Base-by-base conservation (phyloP, 2,797 vertebrate species). In the Geotrypetes seraphini region DNA sequence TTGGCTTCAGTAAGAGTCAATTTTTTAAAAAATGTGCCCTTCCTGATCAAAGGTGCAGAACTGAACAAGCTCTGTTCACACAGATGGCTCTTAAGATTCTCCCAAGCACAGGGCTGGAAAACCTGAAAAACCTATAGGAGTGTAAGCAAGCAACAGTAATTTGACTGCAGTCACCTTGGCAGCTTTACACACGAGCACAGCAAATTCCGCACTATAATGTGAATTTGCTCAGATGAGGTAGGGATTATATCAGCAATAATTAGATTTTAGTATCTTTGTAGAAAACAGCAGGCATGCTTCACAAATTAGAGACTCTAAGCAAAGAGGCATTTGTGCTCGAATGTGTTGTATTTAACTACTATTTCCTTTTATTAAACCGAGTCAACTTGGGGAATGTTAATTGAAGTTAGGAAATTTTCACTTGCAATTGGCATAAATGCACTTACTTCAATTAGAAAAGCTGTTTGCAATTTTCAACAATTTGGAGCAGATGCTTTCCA, bases 311-410 rank as follows among this genome's bases (percentile, higher is more conserved):
- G 5, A 43, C 21, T 9, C 12, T n/a, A n/a, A n/a, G 20, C 8
- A n/a, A 31, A 5, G 3, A 37, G 7, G 17, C 2, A 30, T 9
- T 11, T 30, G 2, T 6, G 47, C 25, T 25, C 19, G 24, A 32
- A 16, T 24, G 15, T 50, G 24, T 11, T 28, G 8, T 6, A 29
- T 33, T 46, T 28, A 34, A 23, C 8, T 52, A 40, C 1, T 17
- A 9, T 24, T 50, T 18, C 47, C 2, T 10, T 47, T 35, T 60
- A 22, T 25, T 39, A 63, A 47, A 29, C 11, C 16, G 2, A 40
- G 5, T 21, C 16, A 48, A 38, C 19, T 10, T 13, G 10, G 25
- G 28, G 47, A 47, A 41, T 7, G 22, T 3, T 24, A 35, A 19
- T 2, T 39, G 17, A 53, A 33, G 7, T 33, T 19, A 22, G 50